phyloP scores from a whole-genome alignment of 1,140 invertebrate genomes.

The Hirudo medicinalis region DNA sequence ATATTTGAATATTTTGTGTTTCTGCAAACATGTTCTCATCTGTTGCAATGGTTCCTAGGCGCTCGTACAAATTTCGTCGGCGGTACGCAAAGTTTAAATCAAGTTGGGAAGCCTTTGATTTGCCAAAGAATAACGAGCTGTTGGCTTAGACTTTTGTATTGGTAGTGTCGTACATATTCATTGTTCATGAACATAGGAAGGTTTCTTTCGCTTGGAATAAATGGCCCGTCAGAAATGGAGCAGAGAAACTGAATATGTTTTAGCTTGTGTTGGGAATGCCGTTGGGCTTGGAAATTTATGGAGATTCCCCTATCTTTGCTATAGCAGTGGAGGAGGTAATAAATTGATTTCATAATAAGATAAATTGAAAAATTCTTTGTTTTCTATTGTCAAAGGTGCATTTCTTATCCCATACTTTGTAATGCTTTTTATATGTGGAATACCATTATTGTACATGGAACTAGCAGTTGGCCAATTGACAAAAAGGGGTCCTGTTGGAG shows the following conservation, averaged over 20 bases:
- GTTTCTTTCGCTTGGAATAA: too few relatives aligned
- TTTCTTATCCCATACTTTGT: conserved; percentile 41
- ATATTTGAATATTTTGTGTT: too few relatives aligned
- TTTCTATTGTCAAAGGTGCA: conserved; percentile 31
- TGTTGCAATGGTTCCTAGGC: too few relatives aligned
- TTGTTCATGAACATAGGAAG: too few relatives aligned
- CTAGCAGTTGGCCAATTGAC: conserved; percentile 42
- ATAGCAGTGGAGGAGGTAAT: conserved; percentile 28
- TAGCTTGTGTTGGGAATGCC: conserved; percentile 36
- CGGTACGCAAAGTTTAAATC: too few relatives aligned
- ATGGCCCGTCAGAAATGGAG: conserved; percentile 30
- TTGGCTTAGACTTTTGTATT: too few relatives aligned
- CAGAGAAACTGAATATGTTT: conserved; percentile 39
- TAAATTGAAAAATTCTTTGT: neutral
- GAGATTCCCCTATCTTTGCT: conserved; percentile 35
- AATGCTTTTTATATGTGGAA: conserved; percentile 39
- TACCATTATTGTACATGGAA: conserved; percentile 45
- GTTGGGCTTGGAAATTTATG: conserved; percentile 31
- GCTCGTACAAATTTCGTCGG: too few relatives aligned
- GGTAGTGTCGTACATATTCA: too few relatives aligned
- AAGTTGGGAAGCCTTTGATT: too few relatives aligned
- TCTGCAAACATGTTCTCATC: too few relatives aligned
- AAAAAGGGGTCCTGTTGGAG: conserved; percentile 37
- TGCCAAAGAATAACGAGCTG: too few relatives aligned
- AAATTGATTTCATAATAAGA: neutral